Conservation (phyloP, 2,113 vertebrate genomes). For the Gnathonemus longibarbis region DNA sequence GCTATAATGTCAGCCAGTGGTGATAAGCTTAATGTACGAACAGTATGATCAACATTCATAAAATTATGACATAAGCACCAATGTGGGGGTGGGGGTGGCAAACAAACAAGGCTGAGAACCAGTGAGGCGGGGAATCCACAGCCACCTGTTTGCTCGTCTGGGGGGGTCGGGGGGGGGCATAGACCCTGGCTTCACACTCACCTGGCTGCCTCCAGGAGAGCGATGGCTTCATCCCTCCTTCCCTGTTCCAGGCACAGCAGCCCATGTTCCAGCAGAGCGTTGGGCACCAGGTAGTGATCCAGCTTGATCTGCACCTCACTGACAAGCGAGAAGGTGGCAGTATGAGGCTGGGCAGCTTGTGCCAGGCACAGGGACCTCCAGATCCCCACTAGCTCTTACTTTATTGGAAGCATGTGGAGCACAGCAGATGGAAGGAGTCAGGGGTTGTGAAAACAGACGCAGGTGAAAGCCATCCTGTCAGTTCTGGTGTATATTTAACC, state of each 20-base stretch:
- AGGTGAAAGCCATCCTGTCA: background rate
- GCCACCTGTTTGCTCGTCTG: background rate
- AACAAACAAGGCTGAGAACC: background rate
- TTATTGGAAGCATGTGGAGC: background rate
- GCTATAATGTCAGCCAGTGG: background rate
- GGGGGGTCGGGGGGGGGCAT: background rate
- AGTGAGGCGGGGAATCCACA: background rate
- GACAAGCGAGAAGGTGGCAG: slow-evolving; percentile 32
- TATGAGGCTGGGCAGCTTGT: background rate
- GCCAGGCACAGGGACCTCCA: background rate
- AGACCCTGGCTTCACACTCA: slow-evolving; percentile 50
- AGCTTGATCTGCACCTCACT: slow-evolving; percentile 93
- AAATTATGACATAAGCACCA: slow-evolving; percentile 1
- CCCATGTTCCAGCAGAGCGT: slow-evolving; percentile 84
- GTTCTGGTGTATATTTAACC: background rate
- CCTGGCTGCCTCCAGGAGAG: slow-evolving; percentile 84
- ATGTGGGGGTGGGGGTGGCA: too few species aligned
- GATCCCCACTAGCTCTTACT: background rate
- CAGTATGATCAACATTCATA: background rate
- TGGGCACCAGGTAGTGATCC: slow-evolving; percentile 92
- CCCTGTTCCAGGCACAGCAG: slow-evolving; percentile 81
- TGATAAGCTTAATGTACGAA: background rate
- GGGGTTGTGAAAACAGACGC: background rate
- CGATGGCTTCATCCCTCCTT: slow-evolving; percentile 76
- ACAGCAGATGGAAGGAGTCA: background rate